phyloP scores from a whole-genome alignment of 2,113 vertebrate genomes.

The Oxyruncus cristatus region DNA sequence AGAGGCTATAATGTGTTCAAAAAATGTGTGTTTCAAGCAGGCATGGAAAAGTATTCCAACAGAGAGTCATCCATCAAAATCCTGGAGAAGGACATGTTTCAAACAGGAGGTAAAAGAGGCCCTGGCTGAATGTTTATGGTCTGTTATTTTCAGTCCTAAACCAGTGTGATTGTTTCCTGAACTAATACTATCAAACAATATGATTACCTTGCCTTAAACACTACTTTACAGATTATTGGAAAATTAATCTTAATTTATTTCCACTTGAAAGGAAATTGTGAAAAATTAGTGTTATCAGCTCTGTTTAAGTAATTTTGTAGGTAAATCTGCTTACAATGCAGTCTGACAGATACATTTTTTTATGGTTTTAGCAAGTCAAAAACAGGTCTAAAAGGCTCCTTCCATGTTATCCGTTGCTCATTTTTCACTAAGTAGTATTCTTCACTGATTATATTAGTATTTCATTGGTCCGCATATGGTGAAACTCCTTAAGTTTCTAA shows the following conservation, averaged over 20 bases:
- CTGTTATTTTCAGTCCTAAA: background rate
- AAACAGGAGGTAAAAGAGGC: background rate
- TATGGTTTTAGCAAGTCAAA: background rate
- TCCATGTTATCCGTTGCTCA: background rate
- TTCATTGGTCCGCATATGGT: background rate
- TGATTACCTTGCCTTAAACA: background rate
- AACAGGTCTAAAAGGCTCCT: background rate
- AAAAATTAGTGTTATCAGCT: background rate
- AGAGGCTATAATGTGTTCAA: conserved; percentile 19
- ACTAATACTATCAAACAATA: background rate
- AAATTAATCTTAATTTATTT: background rate
- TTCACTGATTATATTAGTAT: background rate
- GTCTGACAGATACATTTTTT: background rate
- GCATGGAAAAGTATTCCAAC: conserved; percentile 14
- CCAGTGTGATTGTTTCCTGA: background rate
- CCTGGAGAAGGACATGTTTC: background rate
- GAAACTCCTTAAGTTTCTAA: background rate
- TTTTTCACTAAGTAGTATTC: background rate
- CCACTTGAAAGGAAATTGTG: background rate
- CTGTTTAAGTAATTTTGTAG: background rate
- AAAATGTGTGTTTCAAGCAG: conserved; percentile 32
- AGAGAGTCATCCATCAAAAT: conserved; percentile 17
- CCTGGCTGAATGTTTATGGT: background rate
- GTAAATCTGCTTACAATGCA: background rate
- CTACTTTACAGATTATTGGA: background rate